Percentiles rank a stretch among this genome's conserved stretches.
Evolutionary conservation across 53 echinoderm and acorn worm genomes (phyloP).

Genomic region (Pentamera pediparva): DNA sequence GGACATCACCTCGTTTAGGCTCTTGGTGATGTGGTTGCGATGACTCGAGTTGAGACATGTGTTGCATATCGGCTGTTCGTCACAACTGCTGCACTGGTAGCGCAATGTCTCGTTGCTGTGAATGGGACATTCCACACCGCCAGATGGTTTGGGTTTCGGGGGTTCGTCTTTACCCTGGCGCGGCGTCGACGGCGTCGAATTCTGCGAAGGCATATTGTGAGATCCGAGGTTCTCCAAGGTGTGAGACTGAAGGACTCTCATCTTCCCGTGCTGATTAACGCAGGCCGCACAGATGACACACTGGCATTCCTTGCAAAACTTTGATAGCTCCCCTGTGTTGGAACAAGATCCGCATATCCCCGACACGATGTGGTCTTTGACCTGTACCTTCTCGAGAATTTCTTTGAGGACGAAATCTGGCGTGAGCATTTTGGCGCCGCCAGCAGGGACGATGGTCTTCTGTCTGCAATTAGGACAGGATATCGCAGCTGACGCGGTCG

Average conservation of each 20-base stretch:
- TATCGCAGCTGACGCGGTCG: background rate
- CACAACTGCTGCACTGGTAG: conserved; percentile 1
- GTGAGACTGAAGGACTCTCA: conserved; percentile 19
- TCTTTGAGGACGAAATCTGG: conserved; percentile 6
- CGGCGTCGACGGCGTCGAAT: background rate
- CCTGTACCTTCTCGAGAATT: conserved; percentile 11
- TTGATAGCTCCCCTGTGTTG: background rate
- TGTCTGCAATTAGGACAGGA: conserved; percentile 5
- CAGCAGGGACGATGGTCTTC: conserved; percentile 1
- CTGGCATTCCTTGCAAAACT: conserved; percentile 16
- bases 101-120: background rate
- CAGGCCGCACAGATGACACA: conserved; percentile 5
- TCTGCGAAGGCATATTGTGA: background rate
- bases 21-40: background rate
- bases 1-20: background rate
- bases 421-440: conserved; percentile 11
- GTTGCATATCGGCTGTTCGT: background rate
- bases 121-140: background rate
- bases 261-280: background rate
- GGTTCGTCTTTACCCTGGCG: background rate
- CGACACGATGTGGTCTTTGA: background rate
- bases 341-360: conserved; percentile 21
- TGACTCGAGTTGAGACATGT: conserved; percentile 2
- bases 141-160: background rate
- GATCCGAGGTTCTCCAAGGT: background rate